Evolutionary conservation across 2,888 invertebrate genomes (phyloP).

Genomic region (Orthosia incerta): DNA sequence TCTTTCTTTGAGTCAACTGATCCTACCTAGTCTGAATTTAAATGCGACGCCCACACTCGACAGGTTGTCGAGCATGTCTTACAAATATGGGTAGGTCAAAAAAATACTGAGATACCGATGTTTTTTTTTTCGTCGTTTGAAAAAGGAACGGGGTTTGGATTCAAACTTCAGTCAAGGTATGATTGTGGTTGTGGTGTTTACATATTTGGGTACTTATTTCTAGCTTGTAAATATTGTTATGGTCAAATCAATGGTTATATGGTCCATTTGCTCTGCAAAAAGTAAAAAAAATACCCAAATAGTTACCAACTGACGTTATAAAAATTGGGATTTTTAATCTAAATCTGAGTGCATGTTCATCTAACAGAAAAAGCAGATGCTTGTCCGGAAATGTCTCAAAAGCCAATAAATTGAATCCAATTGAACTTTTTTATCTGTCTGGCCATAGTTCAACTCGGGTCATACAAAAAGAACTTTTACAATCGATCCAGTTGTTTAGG

Average conservation of each 20-base stretch:
- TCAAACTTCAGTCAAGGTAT: not conserved
- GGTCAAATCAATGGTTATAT: no score
- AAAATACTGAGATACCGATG: slow-evolving; percentile 18
- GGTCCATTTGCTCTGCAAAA: not conserved
- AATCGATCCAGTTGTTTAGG: slow-evolving; percentile 18
- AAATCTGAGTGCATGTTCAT: not conserved
- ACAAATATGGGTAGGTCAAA: slow-evolving; percentile 53
- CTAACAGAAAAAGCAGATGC: not conserved
- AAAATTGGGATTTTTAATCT: not conserved
- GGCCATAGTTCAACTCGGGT: slow-evolving; percentile 46
- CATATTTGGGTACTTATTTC: not conserved
- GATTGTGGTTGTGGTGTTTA: not conserved
- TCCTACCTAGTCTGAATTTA: slow-evolving; percentile 60
- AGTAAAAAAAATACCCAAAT: not conserved
- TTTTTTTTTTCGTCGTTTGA: not conserved
- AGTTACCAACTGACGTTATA: not conserved
- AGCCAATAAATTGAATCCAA: slow-evolving; percentile 30
- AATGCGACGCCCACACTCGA: slow-evolving; percentile 62
- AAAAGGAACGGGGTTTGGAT: not conserved
- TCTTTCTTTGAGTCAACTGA: slow-evolving; percentile 34
- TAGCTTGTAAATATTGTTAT: not conserved
- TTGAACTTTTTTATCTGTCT: slow-evolving; percentile 43
- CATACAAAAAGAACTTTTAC: slow-evolving; percentile 15
- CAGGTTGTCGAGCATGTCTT: slow-evolving; percentile 39
- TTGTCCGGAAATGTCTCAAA: slow-evolving; percentile 29